Conservation (phyloP, 1,140 invertebrate genomes). For the Drosophila melanica region DNA sequence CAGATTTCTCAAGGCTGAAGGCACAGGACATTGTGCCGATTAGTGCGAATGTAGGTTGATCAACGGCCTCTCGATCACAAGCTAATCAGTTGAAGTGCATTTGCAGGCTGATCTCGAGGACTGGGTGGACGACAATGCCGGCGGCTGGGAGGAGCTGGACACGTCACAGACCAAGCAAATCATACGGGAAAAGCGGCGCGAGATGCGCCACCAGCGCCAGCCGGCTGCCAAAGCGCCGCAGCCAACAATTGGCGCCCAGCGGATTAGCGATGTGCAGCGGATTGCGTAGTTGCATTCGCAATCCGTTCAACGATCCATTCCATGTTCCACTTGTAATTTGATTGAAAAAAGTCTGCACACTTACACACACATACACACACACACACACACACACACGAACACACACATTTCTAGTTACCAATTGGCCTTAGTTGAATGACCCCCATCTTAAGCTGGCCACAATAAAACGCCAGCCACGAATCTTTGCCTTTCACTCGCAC, state of each 20-base stretch:
- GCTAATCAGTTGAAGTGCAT: not conserved
- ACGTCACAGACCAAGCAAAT: conserved; percentile 81
- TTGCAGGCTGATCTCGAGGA: conserved; percentile 81
- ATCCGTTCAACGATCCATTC: not conserved
- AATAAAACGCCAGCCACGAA: conserved; percentile 16
- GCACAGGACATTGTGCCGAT: conserved; percentile 76
- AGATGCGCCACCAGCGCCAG: conserved; percentile 76
- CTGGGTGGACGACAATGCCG: conserved; percentile 78
- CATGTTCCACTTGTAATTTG: conserved; percentile 6
- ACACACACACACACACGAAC: not conserved
- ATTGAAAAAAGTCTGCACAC: not conserved
- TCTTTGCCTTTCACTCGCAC: conserved; percentile 56
- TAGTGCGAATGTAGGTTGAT: conserved; percentile 63
- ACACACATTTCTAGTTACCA: conserved; percentile 17
- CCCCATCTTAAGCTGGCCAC: conserved; percentile 29
- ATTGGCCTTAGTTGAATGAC: conserved; percentile 45
- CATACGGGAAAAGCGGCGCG: conserved; percentile 79
- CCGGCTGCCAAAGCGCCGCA: conserved; percentile 25
- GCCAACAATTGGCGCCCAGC: conserved; percentile 65
- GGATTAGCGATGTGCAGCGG: conserved; percentile 60
- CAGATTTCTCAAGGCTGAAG: conserved; percentile 78
- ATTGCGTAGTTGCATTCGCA: conserved; percentile 50
- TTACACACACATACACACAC: not conserved
- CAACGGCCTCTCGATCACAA: not conserved
- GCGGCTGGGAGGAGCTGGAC: conserved; percentile 83